A percentile compares a stretch with the other conserved stretches of the same genome.
Conservation (phyloP, 2,797 vertebrate genomes). For the Decapterus maruadsi region DNA sequence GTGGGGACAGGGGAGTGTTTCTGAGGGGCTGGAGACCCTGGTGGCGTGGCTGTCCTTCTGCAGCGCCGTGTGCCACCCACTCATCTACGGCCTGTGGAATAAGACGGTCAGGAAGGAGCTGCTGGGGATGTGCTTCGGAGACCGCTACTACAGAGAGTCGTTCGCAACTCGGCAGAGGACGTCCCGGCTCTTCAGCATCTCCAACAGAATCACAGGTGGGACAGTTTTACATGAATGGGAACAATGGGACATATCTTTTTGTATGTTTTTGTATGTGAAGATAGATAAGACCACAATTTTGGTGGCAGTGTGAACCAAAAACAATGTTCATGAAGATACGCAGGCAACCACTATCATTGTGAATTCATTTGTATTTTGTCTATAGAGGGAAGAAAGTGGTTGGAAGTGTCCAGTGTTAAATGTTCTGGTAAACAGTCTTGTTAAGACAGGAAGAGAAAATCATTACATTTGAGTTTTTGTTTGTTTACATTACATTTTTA, state of each 20-base stretch:
- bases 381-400: no score
- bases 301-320: background rate
- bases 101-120: conserved; percentile 98
- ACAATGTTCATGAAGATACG: background rate
- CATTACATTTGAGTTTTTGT: no score
- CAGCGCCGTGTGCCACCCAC: conserved; percentile 95
- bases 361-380: no score
- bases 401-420: no score
- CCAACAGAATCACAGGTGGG: conserved; percentile 96
- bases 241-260: fast-evolving
- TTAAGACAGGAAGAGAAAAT: no score
- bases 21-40: conserved; percentile 92
- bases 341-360: background rate
- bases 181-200: conserved; percentile 96
- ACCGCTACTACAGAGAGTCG: conserved; percentile 95
- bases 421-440: no score
- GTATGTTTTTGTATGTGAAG: background rate
- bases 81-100: conserved; percentile 99
- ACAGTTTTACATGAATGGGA: background rate
- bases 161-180: conserved; percentile 93
- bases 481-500: no score
- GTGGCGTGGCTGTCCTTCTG: conserved; percentile 96
- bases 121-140: conserved; percentile 96
- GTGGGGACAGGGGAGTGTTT: conserved; percentile 92
- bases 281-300: background rate